Conservation (phyloP, 2,797 vertebrate genomes). For the Sparus aurata region DNA sequence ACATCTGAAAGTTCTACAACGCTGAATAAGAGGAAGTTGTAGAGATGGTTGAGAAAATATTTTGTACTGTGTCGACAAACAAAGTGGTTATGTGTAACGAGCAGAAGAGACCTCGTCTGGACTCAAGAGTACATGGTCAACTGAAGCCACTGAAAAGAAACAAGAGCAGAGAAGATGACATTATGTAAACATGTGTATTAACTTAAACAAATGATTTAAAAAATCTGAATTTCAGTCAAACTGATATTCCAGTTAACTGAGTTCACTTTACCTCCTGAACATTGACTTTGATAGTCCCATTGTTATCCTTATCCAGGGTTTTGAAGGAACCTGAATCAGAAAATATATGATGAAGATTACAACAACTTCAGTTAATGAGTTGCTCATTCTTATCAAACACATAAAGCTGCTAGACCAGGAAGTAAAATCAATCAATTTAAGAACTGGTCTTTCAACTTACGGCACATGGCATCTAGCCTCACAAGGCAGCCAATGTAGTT, state of each 20-base stretch:
- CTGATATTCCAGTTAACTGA: background rate
- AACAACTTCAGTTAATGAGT: background rate
- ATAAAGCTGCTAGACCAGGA: background rate
- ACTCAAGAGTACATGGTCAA: constrained; percentile 96
- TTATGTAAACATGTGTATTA: background rate
- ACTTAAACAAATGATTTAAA: constrained; percentile 2
- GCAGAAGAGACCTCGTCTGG: constrained; percentile 11
- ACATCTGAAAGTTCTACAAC: background rate
- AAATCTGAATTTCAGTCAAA: background rate
- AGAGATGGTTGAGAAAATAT: constrained; percentile 29
- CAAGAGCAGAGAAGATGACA: constrained; percentile 7
- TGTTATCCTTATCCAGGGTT: constrained; percentile 89
- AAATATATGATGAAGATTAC: background rate
- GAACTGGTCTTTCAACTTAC: constrained; percentile 82
- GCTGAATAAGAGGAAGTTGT: constrained; percentile 22
- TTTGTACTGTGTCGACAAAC: constrained; percentile 30
- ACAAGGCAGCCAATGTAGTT: constrained; percentile 95
- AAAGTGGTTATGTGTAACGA: constrained; percentile 53
- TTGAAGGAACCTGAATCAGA: constrained; percentile 89
- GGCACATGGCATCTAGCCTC: constrained; percentile 96
- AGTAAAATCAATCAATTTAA: fast-evolving
- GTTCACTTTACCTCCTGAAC: constrained; percentile 88
- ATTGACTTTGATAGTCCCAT: constrained; percentile 89
- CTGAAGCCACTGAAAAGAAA: constrained; percentile 91
- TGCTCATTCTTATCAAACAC: background rate